These are phyloP conservation scores for Paramisgurnus dabryanus DNA, from an alignment of 2,113 vertebrate genomes.

Conservation along the genomic window DNA sequence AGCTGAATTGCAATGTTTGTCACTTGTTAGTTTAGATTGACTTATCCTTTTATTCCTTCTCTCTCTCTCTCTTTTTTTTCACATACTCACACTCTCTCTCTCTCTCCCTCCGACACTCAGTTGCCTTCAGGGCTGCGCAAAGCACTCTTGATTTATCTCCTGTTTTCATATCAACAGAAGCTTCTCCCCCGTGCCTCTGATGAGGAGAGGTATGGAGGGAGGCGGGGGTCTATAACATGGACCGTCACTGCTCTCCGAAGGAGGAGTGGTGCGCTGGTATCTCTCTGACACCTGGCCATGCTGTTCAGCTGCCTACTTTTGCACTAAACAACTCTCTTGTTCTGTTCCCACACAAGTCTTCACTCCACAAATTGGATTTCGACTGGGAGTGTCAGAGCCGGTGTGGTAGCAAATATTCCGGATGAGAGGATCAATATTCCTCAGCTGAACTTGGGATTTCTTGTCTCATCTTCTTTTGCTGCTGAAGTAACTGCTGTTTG, in stretches of 20 bases:
- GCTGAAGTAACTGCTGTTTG: conserved; percentile 52
- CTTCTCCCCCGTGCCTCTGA: conserved; percentile 52
- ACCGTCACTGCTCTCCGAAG: conserved; percentile 39
- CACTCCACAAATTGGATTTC: conserved; percentile 23
- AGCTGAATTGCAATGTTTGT: conserved; percentile 54
- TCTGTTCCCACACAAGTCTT: conserved; percentile 18
- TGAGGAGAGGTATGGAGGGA: not conserved
- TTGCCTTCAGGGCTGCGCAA: conserved; percentile 70
- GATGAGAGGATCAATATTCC: conserved; percentile 54
- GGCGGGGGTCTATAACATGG: conserved; percentile 6
- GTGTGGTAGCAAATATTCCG: conserved; percentile 47
- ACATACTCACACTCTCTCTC: conserved; percentile 33
- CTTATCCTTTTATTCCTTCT: conserved; percentile 27
- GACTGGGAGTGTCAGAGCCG: conserved; percentile 7
- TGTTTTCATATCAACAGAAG: conserved; percentile 64
- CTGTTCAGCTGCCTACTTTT: conserved; percentile 41
- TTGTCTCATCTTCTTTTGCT: conserved; percentile 55
- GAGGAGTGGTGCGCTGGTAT: conserved; percentile 64
- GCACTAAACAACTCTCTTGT: conserved; percentile 29
- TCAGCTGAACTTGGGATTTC: conserved; percentile 51
- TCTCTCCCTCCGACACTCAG: conserved; percentile 20
- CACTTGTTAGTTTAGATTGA: conserved; percentile 53
- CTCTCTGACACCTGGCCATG: conserved; percentile 63
- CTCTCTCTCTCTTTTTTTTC: conserved; percentile 49
- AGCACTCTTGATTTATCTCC: conserved; percentile 72